phyloP scores from a whole-genome alignment of 2,113 vertebrate species.

The Lasiurus cinereus region DNA sequence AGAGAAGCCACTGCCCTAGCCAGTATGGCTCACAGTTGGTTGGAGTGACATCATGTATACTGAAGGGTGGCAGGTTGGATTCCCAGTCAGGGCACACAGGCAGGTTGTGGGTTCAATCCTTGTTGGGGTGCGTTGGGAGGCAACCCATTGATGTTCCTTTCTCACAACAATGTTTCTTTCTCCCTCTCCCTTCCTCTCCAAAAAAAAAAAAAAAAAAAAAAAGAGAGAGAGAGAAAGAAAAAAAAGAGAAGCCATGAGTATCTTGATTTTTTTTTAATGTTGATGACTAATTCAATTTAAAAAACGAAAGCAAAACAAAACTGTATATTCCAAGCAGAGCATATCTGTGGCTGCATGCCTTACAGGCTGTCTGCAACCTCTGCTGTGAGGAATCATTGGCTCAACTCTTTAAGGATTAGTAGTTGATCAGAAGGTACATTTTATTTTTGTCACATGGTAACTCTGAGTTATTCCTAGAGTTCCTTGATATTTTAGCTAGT shows the following conservation, averaged over 20 bases:
- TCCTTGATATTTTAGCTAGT: constrained; percentile 44
- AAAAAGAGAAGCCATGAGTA: neutral
- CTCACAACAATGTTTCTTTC: neutral
- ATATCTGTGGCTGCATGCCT: neutral
- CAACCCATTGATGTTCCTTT: neutral
- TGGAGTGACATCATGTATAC: neutral
- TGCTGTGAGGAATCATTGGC: neutral
- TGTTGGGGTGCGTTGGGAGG: neutral
- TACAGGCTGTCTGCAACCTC: neutral
- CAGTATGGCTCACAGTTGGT: neutral
- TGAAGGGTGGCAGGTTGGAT: neutral
- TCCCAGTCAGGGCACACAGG: neutral
- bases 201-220: too few relatives aligned
- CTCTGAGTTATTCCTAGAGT: constrained; percentile 2
- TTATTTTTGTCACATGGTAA: constrained; percentile 39
- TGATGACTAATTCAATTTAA: constrained; percentile 31
- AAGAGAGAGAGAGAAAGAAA: too few relatives aligned
- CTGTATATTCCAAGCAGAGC: neutral
- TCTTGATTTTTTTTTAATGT: constrained; percentile 53
- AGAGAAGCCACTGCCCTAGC: neutral
- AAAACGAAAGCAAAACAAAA: constrained; percentile 66
- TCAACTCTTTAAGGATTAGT: constrained; percentile 1
- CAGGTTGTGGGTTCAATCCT: neutral
- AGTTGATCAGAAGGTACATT: constrained; percentile 4
- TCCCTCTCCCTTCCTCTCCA: neutral